phyloP scores from a whole-genome alignment of 2,888 invertebrate genomes.

The Allophyes oxyacanthae region DNA sequence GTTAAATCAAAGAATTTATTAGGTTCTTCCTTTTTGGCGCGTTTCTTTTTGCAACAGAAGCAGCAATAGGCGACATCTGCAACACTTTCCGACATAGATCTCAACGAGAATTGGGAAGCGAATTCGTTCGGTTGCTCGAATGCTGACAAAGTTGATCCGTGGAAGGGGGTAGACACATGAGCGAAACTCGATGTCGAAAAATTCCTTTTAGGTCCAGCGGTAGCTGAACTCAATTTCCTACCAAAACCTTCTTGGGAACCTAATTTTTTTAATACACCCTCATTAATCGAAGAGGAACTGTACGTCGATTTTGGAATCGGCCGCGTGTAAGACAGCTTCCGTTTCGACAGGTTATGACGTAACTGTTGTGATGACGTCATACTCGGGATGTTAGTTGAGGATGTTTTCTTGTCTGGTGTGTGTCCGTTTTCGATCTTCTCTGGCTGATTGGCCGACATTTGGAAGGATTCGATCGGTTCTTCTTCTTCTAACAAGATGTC shows the following conservation, averaged over 20 bases:
- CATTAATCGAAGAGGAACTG: conserved; percentile 90
- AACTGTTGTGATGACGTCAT: conserved; percentile 66
- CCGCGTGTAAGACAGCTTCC: conserved; percentile 77
- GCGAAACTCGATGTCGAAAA: conserved; percentile 95
- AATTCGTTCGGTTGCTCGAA: conserved; percentile 93
- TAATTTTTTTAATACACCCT: conserved; percentile 85
- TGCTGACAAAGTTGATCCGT: conserved; percentile 94
- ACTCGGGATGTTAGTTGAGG: conserved; percentile 57
- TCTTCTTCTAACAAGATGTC: conserved; percentile 83
- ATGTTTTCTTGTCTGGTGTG: conserved; percentile 49
- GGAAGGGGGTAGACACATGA: conserved; percentile 95
- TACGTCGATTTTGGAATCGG: conserved; percentile 77
- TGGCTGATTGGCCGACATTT: conserved; percentile 56
- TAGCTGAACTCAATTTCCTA: conserved; percentile 72
- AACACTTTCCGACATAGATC: conserved; percentile 90
- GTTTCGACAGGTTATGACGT: conserved; percentile 74
- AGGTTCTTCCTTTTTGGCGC: conserved; percentile 70
- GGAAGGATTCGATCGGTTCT: conserved; percentile 71
- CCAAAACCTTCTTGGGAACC: conserved; percentile 80
- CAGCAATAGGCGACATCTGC: conserved; percentile 83
- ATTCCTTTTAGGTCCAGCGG: conserved; percentile 89
- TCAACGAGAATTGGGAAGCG: conserved; percentile 93
- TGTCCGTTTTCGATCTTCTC: conserved; percentile 62
- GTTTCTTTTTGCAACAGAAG: conserved; percentile 75
- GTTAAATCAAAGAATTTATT: conserved; percentile 93